A percentile compares a stretch with the other conserved stretches of the same genome.
Evolutionary conservation across 2,888 invertebrate genomes (phyloP).

Genomic region (Athalia rosae): DNA sequence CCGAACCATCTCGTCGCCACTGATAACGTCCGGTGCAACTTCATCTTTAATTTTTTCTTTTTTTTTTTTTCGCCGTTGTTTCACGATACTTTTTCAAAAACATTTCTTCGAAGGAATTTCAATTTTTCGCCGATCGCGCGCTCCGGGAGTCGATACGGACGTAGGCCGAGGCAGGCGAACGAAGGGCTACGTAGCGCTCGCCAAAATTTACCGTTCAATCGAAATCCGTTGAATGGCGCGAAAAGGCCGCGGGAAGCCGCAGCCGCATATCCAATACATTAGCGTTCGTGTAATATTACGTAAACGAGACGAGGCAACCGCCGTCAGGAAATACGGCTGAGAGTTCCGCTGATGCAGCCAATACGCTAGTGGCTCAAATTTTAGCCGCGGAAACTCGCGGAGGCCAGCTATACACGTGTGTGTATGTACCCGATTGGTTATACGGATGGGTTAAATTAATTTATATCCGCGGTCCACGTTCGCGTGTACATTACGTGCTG

Average conservation of each 20-base stretch:
- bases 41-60: too few relatives aligned
- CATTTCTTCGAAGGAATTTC: background rate
- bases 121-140: background rate
- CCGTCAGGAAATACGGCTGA: slow-evolving; percentile 21
- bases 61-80: too few relatives aligned
- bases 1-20: too few relatives aligned
- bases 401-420: background rate
- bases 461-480: background rate
- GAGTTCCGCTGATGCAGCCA: slow-evolving; percentile 49
- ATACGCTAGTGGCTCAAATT: slow-evolving; percentile 54
- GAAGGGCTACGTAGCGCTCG: background rate
- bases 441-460: slow-evolving; percentile 7
- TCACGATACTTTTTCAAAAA: background rate
- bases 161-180: background rate
- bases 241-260: slow-evolving; percentile 29
- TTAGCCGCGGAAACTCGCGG: slow-evolving; percentile 49
- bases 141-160: background rate
- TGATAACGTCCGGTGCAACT: too few relatives aligned
- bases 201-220: slow-evolving; percentile 31
- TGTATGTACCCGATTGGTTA: background rate
- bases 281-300: slow-evolving; percentile 41
- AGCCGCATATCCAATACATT: slow-evolving; percentile 51
- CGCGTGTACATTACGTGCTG: too few relatives aligned
- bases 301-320: background rate
- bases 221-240: slow-evolving; percentile 24